phyloP scores from a whole-genome alignment of 1,140 invertebrate species.

The Platorchestia sp. region DNA sequence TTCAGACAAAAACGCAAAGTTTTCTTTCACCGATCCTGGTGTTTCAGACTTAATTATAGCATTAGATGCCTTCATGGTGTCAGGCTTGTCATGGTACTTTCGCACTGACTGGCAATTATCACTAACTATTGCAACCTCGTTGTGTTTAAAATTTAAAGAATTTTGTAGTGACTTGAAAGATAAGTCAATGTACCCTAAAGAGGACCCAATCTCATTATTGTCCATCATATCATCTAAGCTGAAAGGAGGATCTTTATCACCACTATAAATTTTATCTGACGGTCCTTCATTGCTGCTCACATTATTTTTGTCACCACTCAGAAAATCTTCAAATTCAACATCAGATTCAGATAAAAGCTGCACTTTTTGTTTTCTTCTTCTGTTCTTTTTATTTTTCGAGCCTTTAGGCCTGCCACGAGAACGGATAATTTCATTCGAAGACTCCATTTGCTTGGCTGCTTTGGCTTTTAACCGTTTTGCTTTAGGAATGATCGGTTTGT shows the following conservation, averaged over 20 bases:
- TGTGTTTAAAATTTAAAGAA: constrained; percentile 10
- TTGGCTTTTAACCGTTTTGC: background rate
- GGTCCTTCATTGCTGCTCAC: background rate
- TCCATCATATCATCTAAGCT: constrained; percentile 16
- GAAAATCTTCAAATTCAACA: constrained; percentile 39
- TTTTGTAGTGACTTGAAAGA: background rate
- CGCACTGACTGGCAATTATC: background rate
- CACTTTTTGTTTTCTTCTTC: constrained; percentile 6
- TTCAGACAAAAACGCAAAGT: background rate
- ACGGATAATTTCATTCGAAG: background rate
- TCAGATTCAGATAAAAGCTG: background rate
- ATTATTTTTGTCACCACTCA: background rate
- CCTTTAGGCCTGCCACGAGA: constrained; percentile 2
- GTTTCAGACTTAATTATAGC: background rate
- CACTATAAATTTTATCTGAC: background rate
- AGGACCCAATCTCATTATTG: constrained; percentile 5
- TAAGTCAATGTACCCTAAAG: constrained; percentile 29
- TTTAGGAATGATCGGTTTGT: background rate
- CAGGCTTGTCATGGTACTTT: background rate
- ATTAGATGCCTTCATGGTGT: background rate
- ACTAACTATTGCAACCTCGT: background rate
- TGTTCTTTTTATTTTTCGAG: constrained; percentile 3
- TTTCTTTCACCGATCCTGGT: background rate
- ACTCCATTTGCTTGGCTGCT: background rate
- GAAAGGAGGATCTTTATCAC: constrained; percentile 22